These are phyloP conservation scores for crab-eating macaque (Macaca fascicularis) DNA, from an alignment of 2,113 vertebrate species.

Conservation along the genomic window T2T-MFA8v1.1 NC_088375.1:148001501-148002000, in stretches of 20 bases:
- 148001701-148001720: slow-evolving; percentile 99
- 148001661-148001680: slow-evolving; percentile 97
- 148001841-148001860: neutral
- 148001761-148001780: slow-evolving; percentile 37
- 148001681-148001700: slow-evolving; percentile 98
- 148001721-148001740: slow-evolving; percentile 45
- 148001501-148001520: neutral
- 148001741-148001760: slow-evolving; percentile 25
- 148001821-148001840: neutral
- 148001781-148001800: slow-evolving; percentile 49
- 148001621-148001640: slow-evolving; percentile 98
- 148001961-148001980: neutral
- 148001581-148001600: slow-evolving; percentile 96
- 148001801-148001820: neutral
- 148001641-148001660: slow-evolving; percentile 95
- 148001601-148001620: slow-evolving; percentile 98
- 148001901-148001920: neutral
- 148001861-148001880: neutral
- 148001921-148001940: neutral
- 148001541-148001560: neutral
- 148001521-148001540: neutral
- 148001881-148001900: neutral
- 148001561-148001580: slow-evolving; percentile 93
- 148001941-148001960: neutral
- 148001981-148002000: neutral